Evolutionary conservation across 1,140 invertebrate genomes (phyloP).

Genomic region (Drosophila virilis): DNA sequence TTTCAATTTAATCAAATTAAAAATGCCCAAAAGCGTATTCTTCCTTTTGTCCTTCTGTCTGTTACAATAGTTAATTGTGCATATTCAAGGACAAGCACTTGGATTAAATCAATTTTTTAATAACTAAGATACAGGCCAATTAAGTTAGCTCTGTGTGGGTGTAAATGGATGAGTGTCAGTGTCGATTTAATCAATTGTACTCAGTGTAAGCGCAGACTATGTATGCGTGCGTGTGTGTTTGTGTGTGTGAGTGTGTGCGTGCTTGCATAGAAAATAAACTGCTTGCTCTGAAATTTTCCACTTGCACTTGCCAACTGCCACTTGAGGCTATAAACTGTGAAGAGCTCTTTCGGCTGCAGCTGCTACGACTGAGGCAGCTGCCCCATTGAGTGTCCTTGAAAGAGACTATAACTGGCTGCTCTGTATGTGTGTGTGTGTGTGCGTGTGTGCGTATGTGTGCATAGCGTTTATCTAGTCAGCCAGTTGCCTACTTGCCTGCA

Average conservation of each 20-base stretch:
- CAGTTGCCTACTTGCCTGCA: conserved; percentile 11
- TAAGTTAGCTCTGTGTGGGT: conserved; percentile 29
- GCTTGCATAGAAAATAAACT: conserved; percentile 74
- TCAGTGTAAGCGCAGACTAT: conserved; percentile 8
- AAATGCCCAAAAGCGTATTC: conserved; percentile 47
- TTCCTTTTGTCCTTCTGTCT: neutral
- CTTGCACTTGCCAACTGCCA: conserved; percentile 80
- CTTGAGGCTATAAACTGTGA: conserved; percentile 79
- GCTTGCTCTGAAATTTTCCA: conserved; percentile 77
- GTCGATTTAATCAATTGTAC: conserved; percentile 63
- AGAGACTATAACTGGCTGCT: conserved; percentile 59
- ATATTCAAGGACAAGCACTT: conserved; percentile 45
- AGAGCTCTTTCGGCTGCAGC: conserved; percentile 70
- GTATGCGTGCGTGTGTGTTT: neutral
- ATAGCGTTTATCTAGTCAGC: conserved; percentile 38
- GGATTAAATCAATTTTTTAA: conserved; percentile 70
- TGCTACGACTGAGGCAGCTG: conserved; percentile 59
- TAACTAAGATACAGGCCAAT: conserved; percentile 55
- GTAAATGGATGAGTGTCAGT: conserved; percentile 44
- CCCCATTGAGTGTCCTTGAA: conserved; percentile 72
- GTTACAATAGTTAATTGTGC: conserved; percentile 23
- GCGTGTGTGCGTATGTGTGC: conserved; percentile 7
- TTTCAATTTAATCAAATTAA: conserved; percentile 79
- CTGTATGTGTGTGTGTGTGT: conserved; percentile 7
- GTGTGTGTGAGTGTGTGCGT: conserved; percentile 16